A percentile compares a stretch with the other conserved stretches of the same genome.
Conservation (phyloP, 2,888 invertebrate species). For the Chrysodeixis includens region DNA sequence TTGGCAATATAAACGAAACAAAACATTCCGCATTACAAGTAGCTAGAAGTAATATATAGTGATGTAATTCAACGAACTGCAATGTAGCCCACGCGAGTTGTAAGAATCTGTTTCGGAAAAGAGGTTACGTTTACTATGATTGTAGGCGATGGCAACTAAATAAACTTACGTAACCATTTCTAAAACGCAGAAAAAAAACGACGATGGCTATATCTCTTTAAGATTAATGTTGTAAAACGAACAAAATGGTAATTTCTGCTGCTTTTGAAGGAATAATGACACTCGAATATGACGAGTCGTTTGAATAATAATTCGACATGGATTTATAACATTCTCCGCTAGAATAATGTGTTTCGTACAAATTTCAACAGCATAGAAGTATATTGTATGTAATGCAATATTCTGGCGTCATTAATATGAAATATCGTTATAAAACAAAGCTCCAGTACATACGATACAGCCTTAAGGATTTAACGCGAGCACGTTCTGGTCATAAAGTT, state of each 20-base stretch:
- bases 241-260: no score
- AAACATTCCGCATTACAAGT: conserved; percentile 2
- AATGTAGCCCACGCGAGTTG: conserved; percentile 31
- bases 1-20: conserved; percentile 1
- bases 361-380: conserved; percentile 15
- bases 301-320: background rate
- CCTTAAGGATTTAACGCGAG: conserved; percentile 34
- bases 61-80: conserved; percentile 20
- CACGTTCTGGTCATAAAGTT: conserved; percentile 51
- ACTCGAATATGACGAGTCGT: background rate
- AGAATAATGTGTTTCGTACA: background rate
- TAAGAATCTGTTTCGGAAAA: conserved; percentile 22
- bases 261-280: background rate
- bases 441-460: conserved; percentile 16
- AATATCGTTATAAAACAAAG: conserved; percentile 25
- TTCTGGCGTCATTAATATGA: conserved; percentile 18
- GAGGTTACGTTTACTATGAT: conserved; percentile 25
- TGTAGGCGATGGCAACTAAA: conserved; percentile 23
- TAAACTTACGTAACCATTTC: background rate
- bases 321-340: background rate
- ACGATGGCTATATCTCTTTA: no score
- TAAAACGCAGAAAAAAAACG: background rate
- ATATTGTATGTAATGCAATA: background rate
- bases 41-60: background rate
- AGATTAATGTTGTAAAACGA: no score